Percentiles rank a stretch among this genome's conserved stretches.
These are phyloP conservation scores for Pleuronectes platessa DNA, from an alignment of 2,113 vertebrate genomes.

Conservation along the genomic window DNA sequence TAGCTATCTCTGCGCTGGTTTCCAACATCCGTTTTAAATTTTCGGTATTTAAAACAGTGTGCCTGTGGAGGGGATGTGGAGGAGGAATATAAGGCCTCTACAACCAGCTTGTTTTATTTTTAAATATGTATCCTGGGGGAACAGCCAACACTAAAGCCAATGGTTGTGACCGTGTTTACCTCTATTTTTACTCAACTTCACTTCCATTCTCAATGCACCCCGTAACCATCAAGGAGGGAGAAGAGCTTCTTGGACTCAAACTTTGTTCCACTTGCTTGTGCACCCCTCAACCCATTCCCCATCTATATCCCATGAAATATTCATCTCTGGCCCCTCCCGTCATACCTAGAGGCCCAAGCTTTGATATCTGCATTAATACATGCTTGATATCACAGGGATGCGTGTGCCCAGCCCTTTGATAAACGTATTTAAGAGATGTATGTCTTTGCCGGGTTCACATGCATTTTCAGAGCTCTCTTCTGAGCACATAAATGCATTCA, in stretches of 20 bases:
- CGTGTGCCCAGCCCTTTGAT: slow-evolving; percentile 72
- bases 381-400: slow-evolving; percentile 66
- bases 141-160: background rate
- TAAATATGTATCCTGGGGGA: slow-evolving; percentile 14
- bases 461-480: slow-evolving; percentile 62
- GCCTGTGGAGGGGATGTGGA: slow-evolving; percentile 1
- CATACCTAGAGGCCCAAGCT: slow-evolving; percentile 50
- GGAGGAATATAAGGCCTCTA: slow-evolving; percentile 8
- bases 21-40: slow-evolving; percentile 9
- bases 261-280: slow-evolving; percentile 31
- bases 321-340: slow-evolving; percentile 50
- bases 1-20: slow-evolving; percentile 16
- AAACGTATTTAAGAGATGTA: slow-evolving; percentile 75
- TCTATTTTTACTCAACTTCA: slow-evolving; percentile 7
- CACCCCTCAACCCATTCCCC: slow-evolving; percentile 40
- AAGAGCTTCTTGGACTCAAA: slow-evolving; percentile 43
- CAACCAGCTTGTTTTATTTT: slow-evolving; percentile 36
- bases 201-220: slow-evolving; percentile 1
- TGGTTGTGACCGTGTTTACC: slow-evolving; percentile 35
- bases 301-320: slow-evolving; percentile 66
- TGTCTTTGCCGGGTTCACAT: slow-evolving; percentile 61
- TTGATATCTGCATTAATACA: slow-evolving; percentile 73
- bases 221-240: slow-evolving; percentile 13
- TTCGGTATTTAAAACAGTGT: slow-evolving; percentile 5
- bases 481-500: slow-evolving; percentile 77